Evolutionary conservation across 2,888 invertebrate genomes (phyloP).

Genomic region (Cheilosia vernalis): DNA sequence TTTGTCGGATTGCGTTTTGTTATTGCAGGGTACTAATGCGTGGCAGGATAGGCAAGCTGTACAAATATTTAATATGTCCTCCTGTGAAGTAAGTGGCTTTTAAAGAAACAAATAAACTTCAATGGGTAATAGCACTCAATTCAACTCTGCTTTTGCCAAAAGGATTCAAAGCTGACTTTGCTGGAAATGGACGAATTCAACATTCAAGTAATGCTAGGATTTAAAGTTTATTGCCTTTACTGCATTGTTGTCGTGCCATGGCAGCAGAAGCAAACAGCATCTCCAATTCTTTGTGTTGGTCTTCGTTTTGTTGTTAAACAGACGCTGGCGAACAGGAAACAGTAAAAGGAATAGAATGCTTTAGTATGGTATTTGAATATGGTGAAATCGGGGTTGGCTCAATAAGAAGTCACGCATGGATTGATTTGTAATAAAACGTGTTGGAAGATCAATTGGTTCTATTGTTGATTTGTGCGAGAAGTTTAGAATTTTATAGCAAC

Average conservation of each 20-base stretch:
- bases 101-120: background rate
- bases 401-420: background rate
- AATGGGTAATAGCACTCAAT: background rate
- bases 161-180: background rate
- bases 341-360: background rate
- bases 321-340: background rate
- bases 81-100: background rate
- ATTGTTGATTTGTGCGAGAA: too few species aligned
- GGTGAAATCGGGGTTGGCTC: background rate
- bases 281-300: background rate
- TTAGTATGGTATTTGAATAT: background rate
- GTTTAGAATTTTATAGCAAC: too few species aligned
- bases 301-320: background rate
- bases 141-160: background rate
- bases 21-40: background rate
- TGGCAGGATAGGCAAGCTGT: background rate
- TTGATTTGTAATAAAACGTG: slow-evolving; percentile 1
- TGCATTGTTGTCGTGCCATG: slow-evolving; percentile 1
- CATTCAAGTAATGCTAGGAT: background rate
- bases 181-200: background rate
- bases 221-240: background rate
- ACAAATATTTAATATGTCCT: background rate
- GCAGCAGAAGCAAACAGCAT: too few species aligned
- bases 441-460: background rate
- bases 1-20: background rate